phyloP scores from a whole-genome alignment of 2,888 invertebrate species.

The Entomobrya multifasciata region DNA sequence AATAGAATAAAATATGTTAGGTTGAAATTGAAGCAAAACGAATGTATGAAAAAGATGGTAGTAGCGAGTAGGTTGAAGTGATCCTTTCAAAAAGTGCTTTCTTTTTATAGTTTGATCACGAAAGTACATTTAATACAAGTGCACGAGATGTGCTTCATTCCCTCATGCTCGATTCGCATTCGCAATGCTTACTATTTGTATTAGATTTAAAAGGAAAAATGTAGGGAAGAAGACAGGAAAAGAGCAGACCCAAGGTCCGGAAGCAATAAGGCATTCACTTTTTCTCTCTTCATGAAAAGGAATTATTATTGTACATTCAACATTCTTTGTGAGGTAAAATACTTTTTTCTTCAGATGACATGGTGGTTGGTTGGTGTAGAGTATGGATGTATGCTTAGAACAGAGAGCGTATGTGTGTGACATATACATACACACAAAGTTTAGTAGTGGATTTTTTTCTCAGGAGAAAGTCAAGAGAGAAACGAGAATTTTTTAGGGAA shows the following conservation, averaged over 20 bases:
- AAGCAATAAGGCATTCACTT: conserved; percentile 66
- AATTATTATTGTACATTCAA: conserved; percentile 60
- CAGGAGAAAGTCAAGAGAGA: background rate
- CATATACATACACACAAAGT: background rate
- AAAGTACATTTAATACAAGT: conserved; percentile 24
- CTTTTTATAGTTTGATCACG: conserved; percentile 55
- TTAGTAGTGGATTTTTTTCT: background rate
- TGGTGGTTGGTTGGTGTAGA: background rate
- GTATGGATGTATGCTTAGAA: background rate
- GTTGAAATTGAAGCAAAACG: conserved; percentile 11
- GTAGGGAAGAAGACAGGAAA: conserved; percentile 9
- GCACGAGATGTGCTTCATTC: conserved; percentile 16
- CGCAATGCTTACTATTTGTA: background rate
- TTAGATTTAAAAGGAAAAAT: background rate
- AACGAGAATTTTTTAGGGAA: background rate
- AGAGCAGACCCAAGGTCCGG: conserved; percentile 55
- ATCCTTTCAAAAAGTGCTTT: conserved; percentile 57
- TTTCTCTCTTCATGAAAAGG: conserved; percentile 49
- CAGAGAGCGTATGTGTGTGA: background rate
- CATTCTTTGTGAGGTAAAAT: conserved; percentile 19
- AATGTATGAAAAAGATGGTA: no score
- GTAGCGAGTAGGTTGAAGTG: conserved; percentile 53
- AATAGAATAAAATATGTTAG: background rate
- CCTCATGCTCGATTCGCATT: background rate
- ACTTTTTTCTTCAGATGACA: conserved; percentile 7